Evolutionary conservation across 2,113 vertebrate genomes (phyloP).

Genomic region (Heteronetta atricapilla): DNA sequence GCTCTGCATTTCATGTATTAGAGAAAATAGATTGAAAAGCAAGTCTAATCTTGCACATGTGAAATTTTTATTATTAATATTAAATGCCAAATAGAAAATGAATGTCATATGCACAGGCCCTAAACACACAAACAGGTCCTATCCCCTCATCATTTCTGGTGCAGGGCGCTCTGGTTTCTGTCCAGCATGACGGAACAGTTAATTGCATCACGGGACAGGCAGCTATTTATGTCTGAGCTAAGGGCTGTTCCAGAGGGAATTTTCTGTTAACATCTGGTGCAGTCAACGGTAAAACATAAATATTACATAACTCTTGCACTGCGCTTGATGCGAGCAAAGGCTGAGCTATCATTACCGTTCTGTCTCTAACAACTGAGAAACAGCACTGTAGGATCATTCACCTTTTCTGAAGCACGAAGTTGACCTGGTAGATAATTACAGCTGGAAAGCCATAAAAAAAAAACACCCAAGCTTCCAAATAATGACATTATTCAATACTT

Average conservation of each 20-base stretch:
- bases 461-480: neutral
- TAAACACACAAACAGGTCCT: accelerated
- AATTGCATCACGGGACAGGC: neutral
- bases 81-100: neutral
- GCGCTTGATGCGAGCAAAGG: neutral
- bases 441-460: neutral
- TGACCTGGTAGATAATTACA: neutral
- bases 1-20: neutral
- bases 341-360: neutral
- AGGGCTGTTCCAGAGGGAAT: conserved; percentile 40
- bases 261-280: conserved; percentile 46
- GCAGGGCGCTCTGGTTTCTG: neutral
- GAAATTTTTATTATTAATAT: neutral
- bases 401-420: neutral
- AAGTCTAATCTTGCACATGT: neutral
- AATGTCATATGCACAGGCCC: neutral
- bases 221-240: conserved; percentile 48
- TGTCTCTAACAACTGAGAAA: neutral
- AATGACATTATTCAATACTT: neutral
- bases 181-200: neutral
- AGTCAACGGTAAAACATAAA: conserved; percentile 51
- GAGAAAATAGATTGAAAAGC: neutral
- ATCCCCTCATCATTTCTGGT: neutral
- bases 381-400: neutral
- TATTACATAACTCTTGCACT: neutral